Evolutionary conservation across 1,140 invertebrate species (phyloP).

Genomic region (Oryctes rhinoceros): DNA sequence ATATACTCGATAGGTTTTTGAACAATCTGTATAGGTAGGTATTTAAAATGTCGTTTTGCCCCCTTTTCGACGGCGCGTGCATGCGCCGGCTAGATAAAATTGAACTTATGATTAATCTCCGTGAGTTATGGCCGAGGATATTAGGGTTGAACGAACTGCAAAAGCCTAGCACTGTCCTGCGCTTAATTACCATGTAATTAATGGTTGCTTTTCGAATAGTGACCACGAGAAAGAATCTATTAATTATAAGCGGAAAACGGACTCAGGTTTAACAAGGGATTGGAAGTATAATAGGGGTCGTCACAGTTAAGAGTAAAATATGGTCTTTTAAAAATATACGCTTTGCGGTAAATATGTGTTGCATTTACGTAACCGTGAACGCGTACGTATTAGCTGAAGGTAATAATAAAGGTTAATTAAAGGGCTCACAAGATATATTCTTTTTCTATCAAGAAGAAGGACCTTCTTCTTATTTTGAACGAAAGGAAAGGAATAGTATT

Average conservation of each 20-base stretch:
- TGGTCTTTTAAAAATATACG: no score
- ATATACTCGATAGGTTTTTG: no score
- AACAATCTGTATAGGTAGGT: neutral
- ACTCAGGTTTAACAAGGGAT: slow-evolving; percentile 5
- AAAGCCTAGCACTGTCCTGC: slow-evolving; percentile 49
- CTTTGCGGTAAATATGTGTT: no score
- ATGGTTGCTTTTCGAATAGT: slow-evolving; percentile 45
- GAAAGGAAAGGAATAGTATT: no score
- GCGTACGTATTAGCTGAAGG: no score
- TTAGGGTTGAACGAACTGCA: slow-evolving; percentile 39
- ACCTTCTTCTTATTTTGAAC: no score
- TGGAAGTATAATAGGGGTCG: neutral
- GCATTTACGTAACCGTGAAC: no score
- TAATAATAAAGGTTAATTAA: no score
- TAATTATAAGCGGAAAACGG: slow-evolving; percentile 29
- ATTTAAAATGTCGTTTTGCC: slow-evolving; percentile 33
- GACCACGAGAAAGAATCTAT: slow-evolving; percentile 30
- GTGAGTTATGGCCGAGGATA: slow-evolving; percentile 41
- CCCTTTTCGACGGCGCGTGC: slow-evolving; percentile 7
- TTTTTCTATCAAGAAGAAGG: no score
- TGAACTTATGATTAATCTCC: slow-evolving; percentile 49
- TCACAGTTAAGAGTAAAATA: neutral
- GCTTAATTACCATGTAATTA: slow-evolving; percentile 54
- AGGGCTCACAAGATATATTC: no score
- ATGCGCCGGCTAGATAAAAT: slow-evolving; percentile 46